Conservation (phyloP, 2,888 invertebrate species). For the Caenorhabditis sp. region DNA sequence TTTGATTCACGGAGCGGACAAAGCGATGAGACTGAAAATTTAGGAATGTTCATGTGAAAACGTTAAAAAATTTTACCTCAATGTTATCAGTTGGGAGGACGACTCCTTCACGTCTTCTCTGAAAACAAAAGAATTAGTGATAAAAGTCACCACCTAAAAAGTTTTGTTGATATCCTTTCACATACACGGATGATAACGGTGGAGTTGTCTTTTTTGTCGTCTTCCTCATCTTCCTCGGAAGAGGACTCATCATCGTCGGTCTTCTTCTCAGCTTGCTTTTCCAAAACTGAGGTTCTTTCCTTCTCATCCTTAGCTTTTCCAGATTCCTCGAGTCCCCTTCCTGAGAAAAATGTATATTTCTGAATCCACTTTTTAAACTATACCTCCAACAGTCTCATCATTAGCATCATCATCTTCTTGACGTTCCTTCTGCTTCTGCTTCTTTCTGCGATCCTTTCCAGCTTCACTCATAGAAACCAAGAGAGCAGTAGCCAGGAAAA, state of each 20-base stretch:
- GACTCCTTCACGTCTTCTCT: slow-evolving; percentile 6
- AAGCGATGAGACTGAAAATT: slow-evolving; percentile 2
- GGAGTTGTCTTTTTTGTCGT: slow-evolving; percentile 25
- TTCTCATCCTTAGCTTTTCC: slow-evolving; percentile 51
- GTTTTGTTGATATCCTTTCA: background rate
- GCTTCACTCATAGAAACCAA: slow-evolving; percentile 37
- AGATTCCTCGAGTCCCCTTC: slow-evolving; percentile 43
- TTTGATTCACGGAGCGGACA: background rate
- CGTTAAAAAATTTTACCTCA: background rate
- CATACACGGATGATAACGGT: slow-evolving; percentile 50
- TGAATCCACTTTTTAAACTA: background rate
- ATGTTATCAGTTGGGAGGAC: background rate
- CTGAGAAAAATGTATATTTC: slow-evolving; percentile 5
- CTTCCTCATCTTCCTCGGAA: slow-evolving; percentile 51
- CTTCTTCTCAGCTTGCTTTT: slow-evolving; percentile 54
- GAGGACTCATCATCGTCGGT: slow-evolving; percentile 23
- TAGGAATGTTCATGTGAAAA: background rate
- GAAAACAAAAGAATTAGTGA: background rate
- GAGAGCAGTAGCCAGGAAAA: slow-evolving; percentile 38
- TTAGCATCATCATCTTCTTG: slow-evolving; percentile 39
- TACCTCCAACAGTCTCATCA: slow-evolving; percentile 46
- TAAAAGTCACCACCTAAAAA: too few species aligned
- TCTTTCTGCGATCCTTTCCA: slow-evolving; percentile 55
- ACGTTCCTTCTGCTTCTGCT: slow-evolving; percentile 49
- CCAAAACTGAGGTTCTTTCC: slow-evolving; percentile 40